Evolutionary conservation across 2,797 vertebrate genomes (phyloP).

Genomic region (Pangasius macronema): DNA sequence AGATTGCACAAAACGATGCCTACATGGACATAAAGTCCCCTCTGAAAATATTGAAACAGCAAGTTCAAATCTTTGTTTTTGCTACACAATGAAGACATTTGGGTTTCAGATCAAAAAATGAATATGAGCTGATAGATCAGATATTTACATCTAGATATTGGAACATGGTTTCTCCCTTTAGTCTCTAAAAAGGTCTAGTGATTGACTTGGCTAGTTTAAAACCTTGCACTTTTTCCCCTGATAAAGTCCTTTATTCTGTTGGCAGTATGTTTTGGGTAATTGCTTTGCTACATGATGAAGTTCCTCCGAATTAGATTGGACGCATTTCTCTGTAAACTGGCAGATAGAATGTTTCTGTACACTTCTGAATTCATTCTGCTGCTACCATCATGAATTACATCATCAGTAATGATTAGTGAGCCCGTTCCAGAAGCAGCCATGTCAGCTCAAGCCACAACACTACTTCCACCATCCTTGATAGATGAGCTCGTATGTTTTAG

Average conservation of each 20-base stretch:
- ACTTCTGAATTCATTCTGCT: neutral
- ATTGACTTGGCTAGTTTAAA: too few relatives aligned
- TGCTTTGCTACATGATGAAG: neutral
- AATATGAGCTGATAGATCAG: neutral
- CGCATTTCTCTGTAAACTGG: neutral
- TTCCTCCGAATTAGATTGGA: neutral
- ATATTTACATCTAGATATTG: neutral
- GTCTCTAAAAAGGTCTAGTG: too few relatives aligned
- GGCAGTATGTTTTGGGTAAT: neutral
- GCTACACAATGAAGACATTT: neutral
- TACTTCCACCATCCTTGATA: neutral
- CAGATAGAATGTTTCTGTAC: neutral
- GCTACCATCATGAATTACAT: neutral
- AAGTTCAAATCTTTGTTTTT: neutral
- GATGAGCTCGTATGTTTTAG: neutral
- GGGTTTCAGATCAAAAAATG: neutral
- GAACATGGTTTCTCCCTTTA: neutral
- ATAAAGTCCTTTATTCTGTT: too few relatives aligned
- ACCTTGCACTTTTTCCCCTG: too few relatives aligned
- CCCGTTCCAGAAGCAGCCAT: neutral
- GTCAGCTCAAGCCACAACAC: neutral
- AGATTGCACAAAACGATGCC: neutral
- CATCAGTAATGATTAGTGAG: neutral
- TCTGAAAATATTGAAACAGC: neutral
- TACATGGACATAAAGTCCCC: neutral